A percentile compares a stretch with the other conserved stretches of the same genome.
Conservation (phyloP, 2,113 vertebrate species). For the Synchiropus splendidus region DNA sequence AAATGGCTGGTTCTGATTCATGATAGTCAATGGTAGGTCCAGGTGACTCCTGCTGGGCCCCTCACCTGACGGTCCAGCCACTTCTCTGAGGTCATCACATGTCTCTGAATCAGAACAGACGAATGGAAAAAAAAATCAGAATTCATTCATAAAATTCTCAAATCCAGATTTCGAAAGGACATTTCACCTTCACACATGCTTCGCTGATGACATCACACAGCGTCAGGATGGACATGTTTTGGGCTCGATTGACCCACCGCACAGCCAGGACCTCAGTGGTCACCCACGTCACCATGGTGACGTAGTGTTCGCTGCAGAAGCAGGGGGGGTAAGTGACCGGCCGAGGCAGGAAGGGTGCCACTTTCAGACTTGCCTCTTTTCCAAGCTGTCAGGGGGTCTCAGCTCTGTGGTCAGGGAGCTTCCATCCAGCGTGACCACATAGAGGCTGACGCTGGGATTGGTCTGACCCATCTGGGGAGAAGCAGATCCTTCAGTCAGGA, state of each 20-base stretch:
- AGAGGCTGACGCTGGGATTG: conserved; percentile 57
- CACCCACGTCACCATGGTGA: conserved; percentile 65
- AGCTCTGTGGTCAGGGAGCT: conserved; percentile 50
- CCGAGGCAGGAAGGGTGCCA: neutral
- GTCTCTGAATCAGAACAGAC: conserved; percentile 41
- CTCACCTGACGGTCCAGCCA: conserved; percentile 65
- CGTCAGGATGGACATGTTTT: conserved; percentile 60
- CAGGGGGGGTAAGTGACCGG: neutral
- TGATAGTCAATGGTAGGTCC: neutral
- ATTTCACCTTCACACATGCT: conserved; percentile 49
- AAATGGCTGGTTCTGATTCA: neutral
- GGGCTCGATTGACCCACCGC: conserved; percentile 66
- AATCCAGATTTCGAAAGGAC: neutral
- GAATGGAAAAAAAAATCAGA: neutral
- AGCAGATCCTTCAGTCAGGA: too few species aligned
- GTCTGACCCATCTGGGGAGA: conserved; percentile 54
- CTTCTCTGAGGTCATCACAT: conserved; percentile 59
- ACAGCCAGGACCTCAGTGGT: conserved; percentile 44
- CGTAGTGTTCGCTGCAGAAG: conserved; percentile 48
- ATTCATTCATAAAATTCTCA: neutral
- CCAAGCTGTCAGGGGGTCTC: conserved; percentile 53
- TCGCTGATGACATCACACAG: conserved; percentile 45
- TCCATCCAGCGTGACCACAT: conserved; percentile 53
- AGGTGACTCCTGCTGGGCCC: neutral
- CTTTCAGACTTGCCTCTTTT: conserved; percentile 51